phyloP scores from a whole-genome alignment of 1,140 invertebrate species.

The Coelopa frigida region DNA sequence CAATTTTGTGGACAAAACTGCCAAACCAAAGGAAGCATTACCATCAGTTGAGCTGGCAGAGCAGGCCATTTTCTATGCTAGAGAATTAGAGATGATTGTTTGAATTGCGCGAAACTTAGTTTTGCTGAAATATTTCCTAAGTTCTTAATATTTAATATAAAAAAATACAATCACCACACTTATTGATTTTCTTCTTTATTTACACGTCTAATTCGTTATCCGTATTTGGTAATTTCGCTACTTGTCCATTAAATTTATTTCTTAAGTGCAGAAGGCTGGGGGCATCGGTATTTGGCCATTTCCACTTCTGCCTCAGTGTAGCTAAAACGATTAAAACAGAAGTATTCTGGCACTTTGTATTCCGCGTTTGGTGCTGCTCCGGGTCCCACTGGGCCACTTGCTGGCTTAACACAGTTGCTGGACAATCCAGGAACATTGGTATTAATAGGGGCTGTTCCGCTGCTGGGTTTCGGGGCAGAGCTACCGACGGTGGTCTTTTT shows the following conservation, averaged over 20 bases:
- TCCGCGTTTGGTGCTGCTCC: constrained; percentile 61
- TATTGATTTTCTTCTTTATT: too few relatives aligned
- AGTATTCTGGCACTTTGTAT: constrained; percentile 86
- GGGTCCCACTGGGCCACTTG: constrained; percentile 58
- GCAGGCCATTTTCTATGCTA: constrained; percentile 93
- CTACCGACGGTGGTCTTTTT: not conserved
- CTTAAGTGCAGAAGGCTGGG: constrained; percentile 52
- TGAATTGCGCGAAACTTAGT: too few relatives aligned
- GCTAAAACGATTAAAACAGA: constrained; percentile 66
- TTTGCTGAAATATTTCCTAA: constrained; percentile 1
- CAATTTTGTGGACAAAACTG: constrained; percentile 61
- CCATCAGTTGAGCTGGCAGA: constrained; percentile 84
- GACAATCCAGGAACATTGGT: constrained; percentile 58
- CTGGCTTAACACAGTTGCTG: constrained; percentile 52
- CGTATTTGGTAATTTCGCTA: not conserved
- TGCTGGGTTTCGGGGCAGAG: too few relatives aligned
- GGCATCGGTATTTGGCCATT: constrained; percentile 67
- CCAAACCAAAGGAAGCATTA: constrained; percentile 72
- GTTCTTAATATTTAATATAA: not conserved
- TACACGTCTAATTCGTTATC: too few relatives aligned
- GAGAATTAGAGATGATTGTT: constrained; percentile 99
- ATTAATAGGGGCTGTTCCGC: constrained; percentile 8
- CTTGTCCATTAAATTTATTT: constrained; percentile 18
- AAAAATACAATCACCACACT: too few relatives aligned
- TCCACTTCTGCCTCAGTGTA: constrained; percentile 81